These are phyloP conservation scores for Drosophila pseudotalamancana DNA, from an alignment of 2,888 invertebrate genomes.

Conservation along the genomic window DNA sequence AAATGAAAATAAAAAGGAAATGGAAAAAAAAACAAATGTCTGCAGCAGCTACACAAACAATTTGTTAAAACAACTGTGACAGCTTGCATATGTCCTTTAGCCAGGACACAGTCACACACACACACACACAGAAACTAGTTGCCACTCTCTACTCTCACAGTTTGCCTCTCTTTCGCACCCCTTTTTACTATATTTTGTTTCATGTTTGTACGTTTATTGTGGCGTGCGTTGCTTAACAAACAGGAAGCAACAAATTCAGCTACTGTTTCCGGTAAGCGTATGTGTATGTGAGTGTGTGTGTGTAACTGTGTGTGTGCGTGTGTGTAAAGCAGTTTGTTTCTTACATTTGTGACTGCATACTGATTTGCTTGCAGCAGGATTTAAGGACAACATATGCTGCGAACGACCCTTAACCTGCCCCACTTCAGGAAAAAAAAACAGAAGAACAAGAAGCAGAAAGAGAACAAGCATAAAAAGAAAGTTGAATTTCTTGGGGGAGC, in stretches of 20 bases:
- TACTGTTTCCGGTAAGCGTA: constrained; percentile 67
- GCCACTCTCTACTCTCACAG: neutral
- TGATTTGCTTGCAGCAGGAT: constrained; percentile 75
- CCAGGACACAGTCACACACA: too few relatives aligned
- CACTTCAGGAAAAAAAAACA: constrained; percentile 31
- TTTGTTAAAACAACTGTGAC: constrained; percentile 80
- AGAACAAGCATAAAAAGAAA: neutral
- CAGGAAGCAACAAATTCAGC: constrained; percentile 80
- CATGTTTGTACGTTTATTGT: constrained; percentile 63
- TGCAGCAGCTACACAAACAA: constrained; percentile 58
- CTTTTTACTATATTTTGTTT: constrained; percentile 26
- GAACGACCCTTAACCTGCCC: constrained; percentile 73
- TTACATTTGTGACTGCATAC: constrained; percentile 76
- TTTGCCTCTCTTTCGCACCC: neutral
- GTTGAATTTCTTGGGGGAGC: constrained; percentile 11
- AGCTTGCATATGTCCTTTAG: constrained; percentile 78
- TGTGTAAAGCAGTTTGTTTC: constrained; percentile 48
- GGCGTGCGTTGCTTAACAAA: constrained; percentile 79
- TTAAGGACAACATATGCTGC: constrained; percentile 66
- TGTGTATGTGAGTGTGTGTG: constrained; percentile 18
- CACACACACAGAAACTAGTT: constrained; percentile 18
- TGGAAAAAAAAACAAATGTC: constrained; percentile 12
- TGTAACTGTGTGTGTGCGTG: constrained; percentile 14
- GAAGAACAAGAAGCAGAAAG: neutral
- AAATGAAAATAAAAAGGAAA: too few relatives aligned